Conservation (phyloP, 1,140 invertebrate genomes). For the Lordiphosa collinella region DNA sequence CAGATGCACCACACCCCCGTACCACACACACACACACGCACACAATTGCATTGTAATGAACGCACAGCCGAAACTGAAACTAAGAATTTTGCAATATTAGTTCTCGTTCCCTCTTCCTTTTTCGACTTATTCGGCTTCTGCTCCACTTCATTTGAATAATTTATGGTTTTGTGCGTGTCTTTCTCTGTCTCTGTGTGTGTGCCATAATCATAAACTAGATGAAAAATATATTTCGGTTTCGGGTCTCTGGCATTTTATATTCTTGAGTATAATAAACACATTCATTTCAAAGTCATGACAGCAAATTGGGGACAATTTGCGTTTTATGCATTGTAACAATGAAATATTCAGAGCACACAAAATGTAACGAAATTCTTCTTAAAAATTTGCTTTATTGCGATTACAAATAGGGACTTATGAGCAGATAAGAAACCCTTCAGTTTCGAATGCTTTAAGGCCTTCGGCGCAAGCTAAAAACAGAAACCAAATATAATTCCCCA, state of each 20-base stretch:
- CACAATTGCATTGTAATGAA: not conserved
- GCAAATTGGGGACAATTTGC: constrained; percentile 37
- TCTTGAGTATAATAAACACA: constrained; percentile 43
- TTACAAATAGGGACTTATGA: too few relatives aligned
- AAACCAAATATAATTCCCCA: too few relatives aligned
- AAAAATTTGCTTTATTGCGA: too few relatives aligned
- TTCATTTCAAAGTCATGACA: constrained; percentile 39
- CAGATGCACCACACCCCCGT: not conserved
- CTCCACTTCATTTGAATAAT: constrained; percentile 5
- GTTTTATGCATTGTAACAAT: constrained; percentile 1
- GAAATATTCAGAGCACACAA: constrained; percentile 1
- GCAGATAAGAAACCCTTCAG: too few relatives aligned
- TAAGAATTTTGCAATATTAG: too few relatives aligned
- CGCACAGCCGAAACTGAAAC: too few relatives aligned
- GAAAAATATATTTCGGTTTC: constrained; percentile 38
- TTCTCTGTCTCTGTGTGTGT: constrained; percentile 18
- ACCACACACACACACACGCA: not conserved
- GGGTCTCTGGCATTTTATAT: constrained; percentile 45
- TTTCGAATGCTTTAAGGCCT: too few relatives aligned
- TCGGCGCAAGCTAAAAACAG: too few relatives aligned
- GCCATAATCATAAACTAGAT: constrained; percentile 53
- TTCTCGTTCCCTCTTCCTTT: too few relatives aligned
- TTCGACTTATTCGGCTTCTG: not conserved
- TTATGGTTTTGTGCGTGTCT: constrained; percentile 9
- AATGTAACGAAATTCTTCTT: not conserved